A percentile compares a stretch with the other conserved stretches of the same genome.
phyloP scores from a whole-genome alignment of 2,797 vertebrate genomes.

The Oophaga sylvatica region DNA sequence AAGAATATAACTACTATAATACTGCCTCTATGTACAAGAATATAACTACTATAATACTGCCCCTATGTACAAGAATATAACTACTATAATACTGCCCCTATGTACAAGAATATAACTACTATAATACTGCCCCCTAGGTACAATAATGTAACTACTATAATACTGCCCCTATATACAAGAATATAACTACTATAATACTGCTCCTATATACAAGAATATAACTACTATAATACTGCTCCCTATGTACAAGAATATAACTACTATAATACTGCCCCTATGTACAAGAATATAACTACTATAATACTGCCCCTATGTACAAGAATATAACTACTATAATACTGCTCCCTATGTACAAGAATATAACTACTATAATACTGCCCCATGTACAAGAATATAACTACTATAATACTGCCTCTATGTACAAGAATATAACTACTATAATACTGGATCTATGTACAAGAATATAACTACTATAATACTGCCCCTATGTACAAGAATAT shows the following conservation, averaged over 20 bases:
- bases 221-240: background rate
- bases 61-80: background rate
- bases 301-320: background rate
- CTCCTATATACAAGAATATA: background rate
- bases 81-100: background rate
- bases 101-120: conserved; percentile 2
- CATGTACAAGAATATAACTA: conserved; percentile 18
- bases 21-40: background rate
- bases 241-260: background rate
- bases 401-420: no score
- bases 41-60: no score
- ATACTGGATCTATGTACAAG: background rate
- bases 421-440: background rate
- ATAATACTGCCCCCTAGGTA: conserved; percentile 1
- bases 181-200: no score
- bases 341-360: background rate
- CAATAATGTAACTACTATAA: conserved; percentile 18
- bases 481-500: conserved; percentile 2
- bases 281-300: conserved; percentile 28
- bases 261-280: conserved; percentile 4
- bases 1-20: conserved; percentile 13
- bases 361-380: conserved; percentile 1
- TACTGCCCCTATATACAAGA: background rate
- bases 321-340: background rate
- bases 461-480: conserved; percentile 16